A percentile compares a stretch with the other conserved stretches of the same genome.
Conservation (phyloP, 2,113 vertebrate species). For the Xenotilapia caudafasciata region DNA sequence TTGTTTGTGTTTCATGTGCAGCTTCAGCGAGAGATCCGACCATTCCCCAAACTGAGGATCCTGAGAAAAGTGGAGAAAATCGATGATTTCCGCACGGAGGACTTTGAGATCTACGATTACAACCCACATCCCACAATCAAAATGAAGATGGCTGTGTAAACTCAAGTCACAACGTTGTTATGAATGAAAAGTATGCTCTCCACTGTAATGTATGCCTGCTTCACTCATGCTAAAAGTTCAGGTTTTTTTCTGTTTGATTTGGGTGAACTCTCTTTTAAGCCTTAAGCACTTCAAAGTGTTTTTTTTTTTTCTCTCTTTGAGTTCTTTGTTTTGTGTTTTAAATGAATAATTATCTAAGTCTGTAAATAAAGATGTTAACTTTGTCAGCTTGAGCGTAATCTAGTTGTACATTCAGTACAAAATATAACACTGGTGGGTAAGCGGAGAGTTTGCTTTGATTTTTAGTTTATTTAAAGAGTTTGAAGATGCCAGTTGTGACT, state of each 20-base stretch:
- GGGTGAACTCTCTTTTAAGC: background rate
- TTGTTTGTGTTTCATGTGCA: conserved; percentile 39
- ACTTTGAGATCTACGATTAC: conserved; percentile 88
- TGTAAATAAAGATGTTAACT: conserved; percentile 24
- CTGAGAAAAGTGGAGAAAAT: conserved; percentile 81
- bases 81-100: conserved; percentile 82
- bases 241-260: background rate
- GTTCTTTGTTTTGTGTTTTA: background rate
- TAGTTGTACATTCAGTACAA: background rate
- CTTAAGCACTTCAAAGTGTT: background rate
- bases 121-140: conserved; percentile 90
- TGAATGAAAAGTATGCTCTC: background rate
- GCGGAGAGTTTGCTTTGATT: background rate
- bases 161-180: background rate
- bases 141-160: conserved; percentile 90
- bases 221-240: background rate
- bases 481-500: background rate
- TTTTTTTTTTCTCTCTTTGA: background rate
- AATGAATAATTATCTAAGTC: background rate
- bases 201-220: background rate
- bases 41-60: conserved; percentile 90
- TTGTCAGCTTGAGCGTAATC: background rate
- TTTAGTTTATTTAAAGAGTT: background rate
- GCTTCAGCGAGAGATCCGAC: conserved; percentile 87
- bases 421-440: background rate